Conservation (phyloP, 2,888 invertebrate genomes). For the Copidosoma aretas region DNA sequence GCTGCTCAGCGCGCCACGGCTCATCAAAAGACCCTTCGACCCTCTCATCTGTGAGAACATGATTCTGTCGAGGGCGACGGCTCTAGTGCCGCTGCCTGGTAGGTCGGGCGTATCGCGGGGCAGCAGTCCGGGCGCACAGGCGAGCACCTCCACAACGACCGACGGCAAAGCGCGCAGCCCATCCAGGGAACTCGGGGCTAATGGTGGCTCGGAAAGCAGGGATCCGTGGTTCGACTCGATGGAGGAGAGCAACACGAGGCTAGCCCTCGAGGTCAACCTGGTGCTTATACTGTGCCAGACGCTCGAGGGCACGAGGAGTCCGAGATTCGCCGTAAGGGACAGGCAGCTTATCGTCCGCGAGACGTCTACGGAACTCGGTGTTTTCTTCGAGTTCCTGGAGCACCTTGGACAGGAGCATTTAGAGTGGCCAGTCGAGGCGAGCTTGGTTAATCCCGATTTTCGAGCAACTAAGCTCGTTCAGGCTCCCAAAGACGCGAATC, state of each 20-base stretch:
- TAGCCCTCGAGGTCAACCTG: slow-evolving; percentile 59
- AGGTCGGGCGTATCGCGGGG: slow-evolving; percentile 35
- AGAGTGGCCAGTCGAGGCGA: slow-evolving; percentile 47
- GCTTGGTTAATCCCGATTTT: slow-evolving; percentile 46
- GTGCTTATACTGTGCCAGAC: slow-evolving; percentile 58
- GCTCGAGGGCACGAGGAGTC: slow-evolving; percentile 57
- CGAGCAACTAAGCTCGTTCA: slow-evolving; percentile 43
- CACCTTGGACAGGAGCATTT: slow-evolving; percentile 44
- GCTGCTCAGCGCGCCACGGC: slow-evolving; percentile 55
- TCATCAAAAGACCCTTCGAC: slow-evolving; percentile 58
- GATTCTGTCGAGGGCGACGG: slow-evolving; percentile 57
- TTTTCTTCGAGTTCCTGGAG: slow-evolving; percentile 60
- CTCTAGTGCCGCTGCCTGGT: slow-evolving; percentile 51
- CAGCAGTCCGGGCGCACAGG: slow-evolving; percentile 35
- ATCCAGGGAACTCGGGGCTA: slow-evolving; percentile 30
- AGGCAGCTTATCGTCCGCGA: slow-evolving; percentile 59
- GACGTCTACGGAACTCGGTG: slow-evolving; percentile 58
- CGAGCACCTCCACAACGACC: slow-evolving; percentile 4
- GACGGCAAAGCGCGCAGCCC: slow-evolving; percentile 30
- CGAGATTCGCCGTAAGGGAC: slow-evolving; percentile 56
- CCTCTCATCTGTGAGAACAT: slow-evolving; percentile 61
- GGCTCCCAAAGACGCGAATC: slow-evolving; percentile 43
- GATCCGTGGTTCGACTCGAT: slow-evolving; percentile 61
- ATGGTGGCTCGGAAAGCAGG: slow-evolving; percentile 27
- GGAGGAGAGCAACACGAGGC: slow-evolving; percentile 58